Conservation (phyloP, 2,797 vertebrate species). For the Sciurus carolinensis region DNA sequence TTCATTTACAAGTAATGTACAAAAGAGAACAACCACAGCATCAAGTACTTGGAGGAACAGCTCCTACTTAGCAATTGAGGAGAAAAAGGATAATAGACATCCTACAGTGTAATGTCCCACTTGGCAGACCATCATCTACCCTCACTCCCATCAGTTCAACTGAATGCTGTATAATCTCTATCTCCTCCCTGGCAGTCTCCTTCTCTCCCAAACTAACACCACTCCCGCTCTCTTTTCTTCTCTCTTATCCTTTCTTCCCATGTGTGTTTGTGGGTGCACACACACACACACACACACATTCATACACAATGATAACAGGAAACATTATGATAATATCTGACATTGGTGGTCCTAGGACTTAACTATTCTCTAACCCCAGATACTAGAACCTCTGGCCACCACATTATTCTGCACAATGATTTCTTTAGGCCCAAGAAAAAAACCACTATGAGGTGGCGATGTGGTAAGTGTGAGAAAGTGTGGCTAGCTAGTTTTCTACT, state of each 20-base stretch:
- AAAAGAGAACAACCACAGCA: background rate
- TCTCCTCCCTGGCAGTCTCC: too few relatives aligned
- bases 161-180: background rate
- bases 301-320: background rate
- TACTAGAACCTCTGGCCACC: background rate
- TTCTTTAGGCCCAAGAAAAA: background rate
- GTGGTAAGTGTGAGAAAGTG: background rate
- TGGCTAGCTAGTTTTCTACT: background rate
- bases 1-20: background rate
- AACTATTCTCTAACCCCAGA: background rate
- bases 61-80: background rate
- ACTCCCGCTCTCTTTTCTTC: background rate
- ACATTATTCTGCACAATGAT: background rate
- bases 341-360: too few relatives aligned
- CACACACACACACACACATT: too few relatives aligned
- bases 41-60: background rate
- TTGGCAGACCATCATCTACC: background rate
- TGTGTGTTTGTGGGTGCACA: background rate
- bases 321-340: background rate
- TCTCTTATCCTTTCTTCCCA: background rate
- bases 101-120: background rate
- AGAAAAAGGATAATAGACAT: background rate
- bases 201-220: background rate
- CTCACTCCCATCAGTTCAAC: too few relatives aligned
- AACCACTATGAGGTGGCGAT: too few relatives aligned